These are phyloP conservation scores for Bostrychus sinensis DNA, from an alignment of 2,113 vertebrate species.

Conservation along the genomic window DNA sequence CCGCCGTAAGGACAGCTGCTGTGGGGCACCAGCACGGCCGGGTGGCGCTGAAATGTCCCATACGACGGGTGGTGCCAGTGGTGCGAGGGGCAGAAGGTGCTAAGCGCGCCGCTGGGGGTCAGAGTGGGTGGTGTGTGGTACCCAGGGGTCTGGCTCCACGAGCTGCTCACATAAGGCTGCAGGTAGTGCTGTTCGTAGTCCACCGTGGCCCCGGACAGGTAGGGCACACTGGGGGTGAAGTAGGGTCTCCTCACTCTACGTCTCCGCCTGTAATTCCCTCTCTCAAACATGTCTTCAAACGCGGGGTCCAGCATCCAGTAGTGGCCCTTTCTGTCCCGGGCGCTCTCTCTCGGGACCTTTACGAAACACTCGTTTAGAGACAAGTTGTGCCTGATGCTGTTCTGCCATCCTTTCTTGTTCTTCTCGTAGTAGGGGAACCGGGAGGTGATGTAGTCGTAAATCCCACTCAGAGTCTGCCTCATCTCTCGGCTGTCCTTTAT, in stretches of 20 bases:
- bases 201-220: slow-evolving; percentile 29
- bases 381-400: slow-evolving; percentile 85
- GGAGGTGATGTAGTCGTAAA: slow-evolving; percentile 80
- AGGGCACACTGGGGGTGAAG: slow-evolving; percentile 39
- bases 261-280: slow-evolving; percentile 78
- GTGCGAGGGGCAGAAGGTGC: slow-evolving; percentile 43
- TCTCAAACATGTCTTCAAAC: slow-evolving; percentile 82
- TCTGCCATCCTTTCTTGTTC: slow-evolving; percentile 83
- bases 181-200: slow-evolving; percentile 66
- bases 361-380: slow-evolving; percentile 86
- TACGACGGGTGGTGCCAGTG: slow-evolving; percentile 64
- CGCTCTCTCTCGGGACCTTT: slow-evolving; percentile 74
- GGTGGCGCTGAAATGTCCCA: slow-evolving; percentile 57
- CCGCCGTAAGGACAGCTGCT: slow-evolving; percentile 59
- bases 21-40: slow-evolving; percentile 66
- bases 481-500: slow-evolving; percentile 77
- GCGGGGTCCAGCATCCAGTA: slow-evolving; percentile 83
- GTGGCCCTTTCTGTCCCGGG: slow-evolving; percentile 72
- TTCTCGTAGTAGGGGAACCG: slow-evolving; percentile 84
- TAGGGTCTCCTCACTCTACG: slow-evolving; percentile 67
- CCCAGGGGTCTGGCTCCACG: slow-evolving; percentile 57
- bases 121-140: slow-evolving; percentile 55
- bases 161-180: slow-evolving; percentile 48
- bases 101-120: slow-evolving; percentile 58
- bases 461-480: slow-evolving; percentile 80